Percentiles rank a stretch among this genome's conserved stretches.
Evolutionary conservation across 2,888 invertebrate genomes (phyloP).

Genomic region (Electrophaes corylata): DNA sequence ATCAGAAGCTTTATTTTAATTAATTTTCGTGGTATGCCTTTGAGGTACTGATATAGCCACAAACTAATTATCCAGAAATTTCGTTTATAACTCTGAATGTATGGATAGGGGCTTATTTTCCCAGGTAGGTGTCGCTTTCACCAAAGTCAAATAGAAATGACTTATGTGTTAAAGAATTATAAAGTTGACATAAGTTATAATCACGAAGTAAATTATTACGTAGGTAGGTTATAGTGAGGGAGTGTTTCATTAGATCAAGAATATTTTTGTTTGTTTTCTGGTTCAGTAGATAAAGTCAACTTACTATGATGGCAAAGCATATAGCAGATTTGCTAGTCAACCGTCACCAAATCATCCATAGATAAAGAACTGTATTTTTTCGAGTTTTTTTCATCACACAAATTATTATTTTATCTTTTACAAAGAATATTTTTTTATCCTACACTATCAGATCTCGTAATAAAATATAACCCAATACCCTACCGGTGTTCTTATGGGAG

Average conservation of each 20-base stretch:
- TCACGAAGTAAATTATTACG: conserved; percentile 6
- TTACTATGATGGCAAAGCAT: no score
- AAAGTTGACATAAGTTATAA: conserved; percentile 29
- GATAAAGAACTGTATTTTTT: no score
- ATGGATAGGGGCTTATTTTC: neutral
- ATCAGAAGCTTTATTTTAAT: neutral
- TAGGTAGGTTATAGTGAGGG: neutral
- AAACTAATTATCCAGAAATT: neutral
- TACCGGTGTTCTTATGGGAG: no score
- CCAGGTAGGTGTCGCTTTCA: conserved; percentile 6
- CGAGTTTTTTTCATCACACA: no score
- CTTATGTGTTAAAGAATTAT: conserved; percentile 20
- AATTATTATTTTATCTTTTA: no score
- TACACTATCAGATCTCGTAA: no score
- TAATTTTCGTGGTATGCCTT: neutral
- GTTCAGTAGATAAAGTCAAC: no score
- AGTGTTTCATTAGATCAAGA: neutral
- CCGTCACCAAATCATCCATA: no score
- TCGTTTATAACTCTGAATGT: neutral
- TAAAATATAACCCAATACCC: no score
- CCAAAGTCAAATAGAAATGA: conserved; percentile 26
- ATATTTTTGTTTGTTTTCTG: neutral
- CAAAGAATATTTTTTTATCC: no score
- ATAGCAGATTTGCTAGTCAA: no score
- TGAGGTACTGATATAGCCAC: neutral